These are phyloP conservation scores for Eueides isabella DNA, from an alignment of 1,140 invertebrate species.

Conservation along the genomic window DNA sequence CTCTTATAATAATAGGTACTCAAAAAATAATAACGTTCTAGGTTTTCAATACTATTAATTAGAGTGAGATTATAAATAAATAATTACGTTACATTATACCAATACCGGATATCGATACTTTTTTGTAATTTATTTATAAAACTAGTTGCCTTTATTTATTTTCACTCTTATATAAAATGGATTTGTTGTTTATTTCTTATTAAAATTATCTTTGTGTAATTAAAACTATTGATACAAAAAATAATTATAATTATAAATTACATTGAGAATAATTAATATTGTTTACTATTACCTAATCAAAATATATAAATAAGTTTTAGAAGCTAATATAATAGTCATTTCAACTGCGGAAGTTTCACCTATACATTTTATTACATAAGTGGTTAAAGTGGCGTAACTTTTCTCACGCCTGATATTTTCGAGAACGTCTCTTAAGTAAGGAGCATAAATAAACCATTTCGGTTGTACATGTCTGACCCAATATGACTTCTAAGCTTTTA, in stretches of 20 bases:
- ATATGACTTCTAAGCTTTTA: too few relatives aligned
- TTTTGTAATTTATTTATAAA: background rate
- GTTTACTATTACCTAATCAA: background rate
- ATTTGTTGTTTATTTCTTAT: background rate
- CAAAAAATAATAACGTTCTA: background rate
- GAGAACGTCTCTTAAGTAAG: slow-evolving; percentile 6
- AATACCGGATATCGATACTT: background rate
- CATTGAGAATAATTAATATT: background rate
- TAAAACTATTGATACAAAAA: background rate
- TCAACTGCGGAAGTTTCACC: background rate
- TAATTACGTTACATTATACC: background rate
- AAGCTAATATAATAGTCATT: background rate
- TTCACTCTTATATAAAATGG: background rate
- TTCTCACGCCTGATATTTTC: background rate
- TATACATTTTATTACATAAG: slow-evolving; percentile 3
- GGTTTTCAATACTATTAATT: background rate
- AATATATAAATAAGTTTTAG: background rate
- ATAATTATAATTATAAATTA: background rate
- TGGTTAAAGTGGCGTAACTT: background rate
- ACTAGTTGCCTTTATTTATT: background rate
- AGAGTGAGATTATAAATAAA: background rate
- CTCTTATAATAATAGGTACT: too few relatives aligned
- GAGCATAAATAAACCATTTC: background rate
- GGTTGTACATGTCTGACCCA: background rate
- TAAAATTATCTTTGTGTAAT: background rate